A percentile compares a stretch with the other conserved stretches of the same genome.
These are phyloP conservation scores for Meteorus sp. DNA, from an alignment of 1,140 invertebrate genomes.

Conservation along the genomic window DNA sequence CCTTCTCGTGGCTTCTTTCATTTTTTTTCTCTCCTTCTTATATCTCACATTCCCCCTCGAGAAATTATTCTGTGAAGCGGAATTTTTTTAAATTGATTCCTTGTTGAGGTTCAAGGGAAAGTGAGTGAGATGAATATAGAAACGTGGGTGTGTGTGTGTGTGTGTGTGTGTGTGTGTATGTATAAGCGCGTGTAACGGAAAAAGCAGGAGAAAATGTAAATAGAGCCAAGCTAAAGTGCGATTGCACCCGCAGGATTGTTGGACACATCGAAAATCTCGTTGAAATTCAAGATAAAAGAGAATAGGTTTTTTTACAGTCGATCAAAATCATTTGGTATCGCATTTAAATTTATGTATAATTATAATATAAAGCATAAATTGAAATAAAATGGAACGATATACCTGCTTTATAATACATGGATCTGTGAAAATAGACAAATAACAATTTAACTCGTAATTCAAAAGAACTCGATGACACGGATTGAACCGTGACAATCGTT, in stretches of 20 bases:
- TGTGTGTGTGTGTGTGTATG: neutral
- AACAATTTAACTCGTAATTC: neutral
- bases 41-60: conserved; percentile 6
- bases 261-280: too few relatives aligned
- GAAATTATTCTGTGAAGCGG: conserved; percentile 23
- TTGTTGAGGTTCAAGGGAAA: neutral
- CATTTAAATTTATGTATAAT: too few relatives aligned
- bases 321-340: too few relatives aligned
- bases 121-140: neutral
- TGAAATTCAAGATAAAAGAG: too few relatives aligned
- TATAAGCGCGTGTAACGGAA: too few relatives aligned
- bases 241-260: too few relatives aligned
- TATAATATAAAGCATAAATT: too few relatives aligned
- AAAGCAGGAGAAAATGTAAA: too few relatives aligned
- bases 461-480: conserved; percentile 9
- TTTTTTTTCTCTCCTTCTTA: too few relatives aligned
- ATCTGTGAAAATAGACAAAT: neutral
- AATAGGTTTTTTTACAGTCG: too few relatives aligned
- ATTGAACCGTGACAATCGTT: conserved; percentile 14
- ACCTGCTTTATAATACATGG: neutral
- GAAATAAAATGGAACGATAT: neutral
- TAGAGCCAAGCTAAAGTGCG: too few relatives aligned
- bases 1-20: too few relatives aligned
- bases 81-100: conserved; percentile 27
- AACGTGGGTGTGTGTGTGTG: neutral